phyloP scores from a whole-genome alignment of 2,113 vertebrate species.

The Acanthochromis polyacanthus region DNA sequence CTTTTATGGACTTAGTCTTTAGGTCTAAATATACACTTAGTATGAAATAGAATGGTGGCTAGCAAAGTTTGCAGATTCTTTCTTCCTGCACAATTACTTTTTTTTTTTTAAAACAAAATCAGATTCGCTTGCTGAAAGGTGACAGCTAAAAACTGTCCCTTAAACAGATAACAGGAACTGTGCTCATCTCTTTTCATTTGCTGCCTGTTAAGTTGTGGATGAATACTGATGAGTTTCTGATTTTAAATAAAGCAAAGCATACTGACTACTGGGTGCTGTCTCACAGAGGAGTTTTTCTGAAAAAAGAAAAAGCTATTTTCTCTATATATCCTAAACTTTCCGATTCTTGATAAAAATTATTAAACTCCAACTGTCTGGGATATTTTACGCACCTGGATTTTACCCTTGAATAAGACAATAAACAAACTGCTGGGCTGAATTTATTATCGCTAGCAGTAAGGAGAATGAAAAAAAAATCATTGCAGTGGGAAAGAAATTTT shows the following conservation, averaged over 20 bases:
- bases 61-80: neutral
- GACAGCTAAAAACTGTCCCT: neutral
- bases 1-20: neutral
- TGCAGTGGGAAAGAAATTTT: too few species aligned
- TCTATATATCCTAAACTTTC: neutral
- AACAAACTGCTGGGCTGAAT: too few species aligned
- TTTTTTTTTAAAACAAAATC: too few species aligned
- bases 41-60: neutral
- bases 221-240: neutral
- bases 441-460: too few species aligned
- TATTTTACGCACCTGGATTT: too few species aligned
- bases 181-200: constrained; percentile 9
- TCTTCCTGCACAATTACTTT: neutral
- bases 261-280: neutral
- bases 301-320: neutral
- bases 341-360: too few species aligned
- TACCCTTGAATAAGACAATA: too few species aligned
- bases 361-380: too few species aligned
- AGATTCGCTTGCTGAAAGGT: neutral
- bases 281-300: neutral
- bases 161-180: neutral
- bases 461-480: too few species aligned
- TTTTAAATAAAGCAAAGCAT: too few species aligned
- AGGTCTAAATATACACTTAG: neutral
- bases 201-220: neutral